Conservation (phyloP, 2,113 vertebrate genomes). For the Glaucidium brasilianum region DNA sequence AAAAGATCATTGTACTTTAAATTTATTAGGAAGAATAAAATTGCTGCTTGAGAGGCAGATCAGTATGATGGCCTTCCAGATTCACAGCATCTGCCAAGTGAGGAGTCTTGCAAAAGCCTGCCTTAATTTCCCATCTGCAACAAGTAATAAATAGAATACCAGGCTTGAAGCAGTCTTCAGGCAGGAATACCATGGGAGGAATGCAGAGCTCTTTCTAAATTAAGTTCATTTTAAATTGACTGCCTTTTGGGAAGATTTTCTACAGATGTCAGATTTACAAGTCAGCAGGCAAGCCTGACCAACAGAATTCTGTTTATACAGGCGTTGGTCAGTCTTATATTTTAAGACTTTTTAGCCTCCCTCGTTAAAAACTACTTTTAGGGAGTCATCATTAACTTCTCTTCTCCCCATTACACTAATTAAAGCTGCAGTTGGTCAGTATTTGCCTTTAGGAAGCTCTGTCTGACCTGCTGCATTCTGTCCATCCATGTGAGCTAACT, state of each 20-base stretch:
- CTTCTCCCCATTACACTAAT: not conserved
- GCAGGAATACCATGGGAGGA: not conserved
- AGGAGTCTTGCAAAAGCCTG: conserved; percentile 22
- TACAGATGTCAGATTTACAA: conserved; percentile 4
- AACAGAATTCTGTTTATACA: not conserved
- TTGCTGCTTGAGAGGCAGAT: not conserved
- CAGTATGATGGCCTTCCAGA: not conserved
- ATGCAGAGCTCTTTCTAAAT: conserved; percentile 41
- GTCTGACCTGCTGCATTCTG: not conserved
- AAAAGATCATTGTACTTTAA: not conserved
- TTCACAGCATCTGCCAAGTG: not conserved
- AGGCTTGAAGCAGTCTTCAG: conserved; percentile 21
- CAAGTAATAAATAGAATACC: conserved; percentile 51
- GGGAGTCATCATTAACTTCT: not conserved
- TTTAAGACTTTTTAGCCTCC: not conserved
- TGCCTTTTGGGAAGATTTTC: not conserved
- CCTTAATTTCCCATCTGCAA: conserved; percentile 55
- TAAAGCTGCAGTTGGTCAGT: conserved; percentile 19
- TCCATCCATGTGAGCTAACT: not conserved
- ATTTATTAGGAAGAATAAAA: conserved; percentile 25
- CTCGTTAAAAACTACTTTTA: not conserved
- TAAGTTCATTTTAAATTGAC: not conserved
- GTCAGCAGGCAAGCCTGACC: not conserved
- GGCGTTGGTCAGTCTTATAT: not conserved
- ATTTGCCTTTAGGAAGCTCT: conserved; percentile 26